Evolutionary conservation across 2,888 invertebrate genomes (phyloP).

Genomic region (Bimastos eiseni): DNA sequence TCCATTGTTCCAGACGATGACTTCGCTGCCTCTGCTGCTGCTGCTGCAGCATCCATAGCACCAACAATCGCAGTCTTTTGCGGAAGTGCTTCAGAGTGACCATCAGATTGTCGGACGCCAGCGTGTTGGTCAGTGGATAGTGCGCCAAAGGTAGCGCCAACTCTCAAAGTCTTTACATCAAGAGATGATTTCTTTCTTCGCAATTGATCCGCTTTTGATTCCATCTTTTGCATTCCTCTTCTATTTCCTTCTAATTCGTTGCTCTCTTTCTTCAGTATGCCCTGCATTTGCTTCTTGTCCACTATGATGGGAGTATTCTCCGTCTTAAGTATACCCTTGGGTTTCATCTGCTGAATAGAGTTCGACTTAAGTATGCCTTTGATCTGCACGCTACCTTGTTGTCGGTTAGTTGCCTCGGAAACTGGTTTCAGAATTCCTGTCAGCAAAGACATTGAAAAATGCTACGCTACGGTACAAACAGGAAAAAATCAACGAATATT

Average conservation of each 20-base stretch:
- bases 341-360: slow-evolving; percentile 26
- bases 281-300: slow-evolving; percentile 25
- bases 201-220: neutral
- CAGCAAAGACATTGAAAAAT: neutral
- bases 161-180: neutral
- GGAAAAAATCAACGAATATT: neutral
- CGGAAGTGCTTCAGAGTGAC: neutral
- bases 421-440: slow-evolving; percentile 13
- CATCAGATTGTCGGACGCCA: neutral
- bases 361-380: slow-evolving; percentile 24
- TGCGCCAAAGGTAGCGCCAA: neutral
- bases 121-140: too few relatives aligned
- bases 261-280: slow-evolving; percentile 35
- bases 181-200: neutral
- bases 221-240: neutral
- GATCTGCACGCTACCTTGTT: neutral
- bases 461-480: neutral
- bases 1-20: neutral
- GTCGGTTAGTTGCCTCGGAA: neutral
- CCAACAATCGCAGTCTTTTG: neutral
- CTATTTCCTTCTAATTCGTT: neutral
- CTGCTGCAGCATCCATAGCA: neutral
- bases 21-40: neutral
- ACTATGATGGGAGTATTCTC: slow-evolving; percentile 22
- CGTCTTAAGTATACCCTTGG: slow-evolving; percentile 37